phyloP scores from a whole-genome alignment of 2,797 vertebrate genomes.

The Pangasius djambal region DNA sequence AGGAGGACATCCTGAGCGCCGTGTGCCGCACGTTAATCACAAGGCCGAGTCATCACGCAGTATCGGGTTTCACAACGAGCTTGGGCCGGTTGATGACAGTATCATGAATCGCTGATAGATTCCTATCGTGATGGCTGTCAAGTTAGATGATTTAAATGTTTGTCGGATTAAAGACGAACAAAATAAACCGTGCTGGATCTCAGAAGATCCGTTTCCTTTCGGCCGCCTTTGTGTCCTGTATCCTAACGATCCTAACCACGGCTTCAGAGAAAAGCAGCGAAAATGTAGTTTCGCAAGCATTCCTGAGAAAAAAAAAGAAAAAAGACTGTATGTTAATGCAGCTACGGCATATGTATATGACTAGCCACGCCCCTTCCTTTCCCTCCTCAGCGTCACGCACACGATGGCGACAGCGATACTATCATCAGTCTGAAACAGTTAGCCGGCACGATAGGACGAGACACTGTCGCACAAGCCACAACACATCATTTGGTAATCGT shows the following conservation, averaged over 20 bases:
- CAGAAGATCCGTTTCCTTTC: background rate
- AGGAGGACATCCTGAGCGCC: constrained; percentile 51
- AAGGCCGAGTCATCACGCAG: constrained; percentile 27
- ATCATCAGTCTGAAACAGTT: background rate
- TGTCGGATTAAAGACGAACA: background rate
- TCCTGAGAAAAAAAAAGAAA: background rate
- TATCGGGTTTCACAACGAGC: constrained; percentile 14
- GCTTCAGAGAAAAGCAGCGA: background rate
- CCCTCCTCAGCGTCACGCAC: background rate
- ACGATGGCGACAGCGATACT: background rate
- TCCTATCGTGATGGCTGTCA: background rate
- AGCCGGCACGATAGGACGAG: background rate
- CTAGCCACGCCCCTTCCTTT: background rate
- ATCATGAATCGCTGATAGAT: background rate
- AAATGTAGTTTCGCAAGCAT: background rate
- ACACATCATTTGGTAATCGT: background rate
- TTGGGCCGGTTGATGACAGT: background rate
- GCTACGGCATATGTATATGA: too few species aligned
- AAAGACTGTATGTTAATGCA: too few species aligned
- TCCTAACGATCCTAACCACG: background rate
- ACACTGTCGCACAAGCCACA: background rate
- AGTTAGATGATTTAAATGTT: background rate
- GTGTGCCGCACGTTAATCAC: constrained; percentile 49
- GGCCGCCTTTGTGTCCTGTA: background rate
- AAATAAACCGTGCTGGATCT: too few species aligned